A percentile compares a stretch with the other conserved stretches of the same genome.
These are phyloP conservation scores for Drosophila bocki DNA, from an alignment of 1,140 invertebrate species.

Conservation along the genomic window DNA sequence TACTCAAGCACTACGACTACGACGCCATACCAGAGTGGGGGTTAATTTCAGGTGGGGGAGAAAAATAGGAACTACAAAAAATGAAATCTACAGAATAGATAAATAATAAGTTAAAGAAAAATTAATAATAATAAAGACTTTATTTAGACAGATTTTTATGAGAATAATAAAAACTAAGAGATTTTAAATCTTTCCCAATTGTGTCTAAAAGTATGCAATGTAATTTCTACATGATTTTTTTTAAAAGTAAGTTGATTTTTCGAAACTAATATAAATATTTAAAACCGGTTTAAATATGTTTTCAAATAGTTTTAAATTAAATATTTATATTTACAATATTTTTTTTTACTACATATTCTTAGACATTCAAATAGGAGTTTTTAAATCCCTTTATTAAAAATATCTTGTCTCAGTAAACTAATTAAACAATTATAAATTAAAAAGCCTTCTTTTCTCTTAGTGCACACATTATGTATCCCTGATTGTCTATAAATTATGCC, in stretches of 20 bases:
- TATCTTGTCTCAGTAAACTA: neutral
- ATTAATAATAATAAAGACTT: neutral
- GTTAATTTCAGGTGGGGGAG: constrained; percentile 21
- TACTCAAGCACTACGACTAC: constrained; percentile 52
- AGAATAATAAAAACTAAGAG: neutral
- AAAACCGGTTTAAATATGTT: too few species aligned
- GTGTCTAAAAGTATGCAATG: neutral
- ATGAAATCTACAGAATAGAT: neutral
- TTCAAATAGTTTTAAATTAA: too few species aligned
- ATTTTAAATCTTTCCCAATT: neutral
- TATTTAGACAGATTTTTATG: neutral
- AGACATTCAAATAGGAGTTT: neutral
- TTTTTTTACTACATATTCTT: neutral
- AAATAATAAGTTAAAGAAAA: neutral
- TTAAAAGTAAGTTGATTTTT: too few species aligned
- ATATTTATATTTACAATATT: too few species aligned
- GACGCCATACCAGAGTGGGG: neutral
- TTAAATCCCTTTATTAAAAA: neutral
- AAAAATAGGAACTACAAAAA: constrained; percentile 4
- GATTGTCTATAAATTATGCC: constrained; percentile 58
- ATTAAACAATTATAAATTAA: neutral
- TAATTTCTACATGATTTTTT: neutral
- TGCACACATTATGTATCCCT: constrained; percentile 14
- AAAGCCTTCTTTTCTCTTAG: neutral
- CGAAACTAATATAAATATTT: too few species aligned